These are phyloP conservation scores for Antrozous pallidus DNA, from an alignment of 2,797 vertebrate species.

Conservation along the genomic window DNA sequence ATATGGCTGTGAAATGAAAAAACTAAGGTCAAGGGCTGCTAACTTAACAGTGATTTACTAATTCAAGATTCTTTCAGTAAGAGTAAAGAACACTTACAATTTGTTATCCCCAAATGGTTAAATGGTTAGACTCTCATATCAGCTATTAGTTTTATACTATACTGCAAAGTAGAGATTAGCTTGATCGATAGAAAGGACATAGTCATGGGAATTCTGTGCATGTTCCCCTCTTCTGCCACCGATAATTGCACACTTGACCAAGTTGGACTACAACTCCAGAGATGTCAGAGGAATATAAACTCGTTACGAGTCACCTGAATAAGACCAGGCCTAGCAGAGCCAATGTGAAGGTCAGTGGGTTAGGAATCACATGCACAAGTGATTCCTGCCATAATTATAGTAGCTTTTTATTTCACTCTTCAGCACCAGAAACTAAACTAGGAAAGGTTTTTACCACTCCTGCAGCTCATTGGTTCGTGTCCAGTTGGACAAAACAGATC, in stretches of 20 bases:
- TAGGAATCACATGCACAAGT: not conserved
- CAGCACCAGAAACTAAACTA: not conserved
- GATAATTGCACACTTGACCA: not conserved
- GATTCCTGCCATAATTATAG: not conserved
- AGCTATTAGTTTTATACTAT: not conserved
- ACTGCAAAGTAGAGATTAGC: not conserved
- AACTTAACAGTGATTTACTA: not conserved
- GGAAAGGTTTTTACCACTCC: not conserved
- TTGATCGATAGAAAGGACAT: not conserved
- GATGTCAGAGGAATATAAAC: not conserved
- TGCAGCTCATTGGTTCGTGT: not conserved
- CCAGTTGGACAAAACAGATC: not conserved
- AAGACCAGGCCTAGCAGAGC: not conserved
- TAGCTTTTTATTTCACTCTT: not conserved
- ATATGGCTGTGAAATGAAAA: slow-evolving; percentile 59
- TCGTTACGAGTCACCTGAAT: not conserved
- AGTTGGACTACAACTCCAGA: not conserved
- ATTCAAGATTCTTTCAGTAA: not conserved
- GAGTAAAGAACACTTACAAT: not conserved
- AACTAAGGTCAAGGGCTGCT: not conserved
- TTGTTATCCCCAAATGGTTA: not conserved
- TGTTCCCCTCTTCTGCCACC: not conserved
- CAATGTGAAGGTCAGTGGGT: not conserved
- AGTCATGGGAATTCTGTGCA: not conserved
- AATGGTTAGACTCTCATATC: not conserved